phyloP scores from a whole-genome alignment of 2,113 vertebrate genomes.

The Aegithalos caudatus region DNA sequence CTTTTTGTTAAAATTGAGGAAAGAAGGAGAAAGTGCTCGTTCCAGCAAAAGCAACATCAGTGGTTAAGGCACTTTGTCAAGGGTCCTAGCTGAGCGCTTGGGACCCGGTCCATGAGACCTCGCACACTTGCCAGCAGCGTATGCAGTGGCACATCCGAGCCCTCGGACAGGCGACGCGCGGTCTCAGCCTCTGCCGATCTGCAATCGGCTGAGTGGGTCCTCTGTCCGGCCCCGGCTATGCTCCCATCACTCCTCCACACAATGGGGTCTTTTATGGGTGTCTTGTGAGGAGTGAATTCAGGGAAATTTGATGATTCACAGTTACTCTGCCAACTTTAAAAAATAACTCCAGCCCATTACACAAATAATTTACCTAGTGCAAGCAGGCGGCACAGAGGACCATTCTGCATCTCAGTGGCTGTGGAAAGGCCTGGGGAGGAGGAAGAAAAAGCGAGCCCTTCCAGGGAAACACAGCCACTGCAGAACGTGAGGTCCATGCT shows the following conservation, averaged over 20 bases:
- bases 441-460: background rate
- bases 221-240: background rate
- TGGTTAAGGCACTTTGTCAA: background rate
- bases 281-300: background rate
- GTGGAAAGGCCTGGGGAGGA: background rate
- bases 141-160: fast-evolving
- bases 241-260: background rate
- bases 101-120: background rate
- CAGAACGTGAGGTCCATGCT: fast-evolving
- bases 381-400: background rate
- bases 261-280: conserved; percentile 16
- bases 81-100: background rate
- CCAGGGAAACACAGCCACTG: background rate
- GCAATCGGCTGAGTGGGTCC: background rate
- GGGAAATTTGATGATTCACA: conserved; percentile 41
- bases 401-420: background rate
- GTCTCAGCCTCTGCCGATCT: background rate
- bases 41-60: background rate
- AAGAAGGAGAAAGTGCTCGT: background rate
- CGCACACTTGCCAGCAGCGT: fast-evolving
- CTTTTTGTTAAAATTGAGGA: background rate
- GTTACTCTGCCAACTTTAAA: background rate
- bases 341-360: background rate
- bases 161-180: background rate
- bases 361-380: conserved; percentile 53